phyloP scores from a whole-genome alignment of 2,113 vertebrate species.

The Meriones unguiculatus region DNA sequence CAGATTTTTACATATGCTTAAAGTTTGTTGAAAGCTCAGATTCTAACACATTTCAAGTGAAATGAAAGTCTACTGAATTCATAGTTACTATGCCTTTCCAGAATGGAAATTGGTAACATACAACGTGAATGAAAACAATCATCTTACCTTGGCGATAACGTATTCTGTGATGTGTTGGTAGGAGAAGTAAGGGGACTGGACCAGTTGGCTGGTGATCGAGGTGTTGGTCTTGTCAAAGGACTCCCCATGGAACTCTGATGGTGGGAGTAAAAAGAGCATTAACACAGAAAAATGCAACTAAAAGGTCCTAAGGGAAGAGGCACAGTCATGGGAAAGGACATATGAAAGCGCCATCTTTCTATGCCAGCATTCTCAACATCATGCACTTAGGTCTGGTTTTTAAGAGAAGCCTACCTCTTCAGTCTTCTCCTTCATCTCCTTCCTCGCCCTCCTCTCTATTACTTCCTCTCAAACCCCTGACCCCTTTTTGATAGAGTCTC shows the following conservation, averaged over 20 bases:
- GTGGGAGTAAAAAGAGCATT: conserved; percentile 44
- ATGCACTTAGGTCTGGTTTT: background rate
- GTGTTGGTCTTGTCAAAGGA: conserved; percentile 94
- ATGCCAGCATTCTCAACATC: background rate
- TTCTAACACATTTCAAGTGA: conserved; percentile 42
- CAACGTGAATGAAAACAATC: conserved; percentile 1
- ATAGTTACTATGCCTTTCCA: conserved; percentile 33
- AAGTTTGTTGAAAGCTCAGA: conserved; percentile 28
- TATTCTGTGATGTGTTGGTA: conserved; percentile 96
- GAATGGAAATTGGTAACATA: conserved; percentile 41
- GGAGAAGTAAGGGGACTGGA: conserved; percentile 97
- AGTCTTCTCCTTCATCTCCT: background rate
- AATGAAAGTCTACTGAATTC: background rate
- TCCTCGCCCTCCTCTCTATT: background rate
- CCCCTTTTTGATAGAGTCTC: background rate
- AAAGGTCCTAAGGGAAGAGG: conserved; percentile 14
- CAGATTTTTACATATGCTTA: conserved; percentile 24
- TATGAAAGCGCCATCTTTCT: background rate
- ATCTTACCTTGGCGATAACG: conserved; percentile 94
- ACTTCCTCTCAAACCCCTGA: background rate
- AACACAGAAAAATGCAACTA: background rate
- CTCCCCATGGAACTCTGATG: conserved; percentile 93
- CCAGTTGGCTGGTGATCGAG: conserved; percentile 96
- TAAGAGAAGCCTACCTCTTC: background rate
- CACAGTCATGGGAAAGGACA: background rate